These are phyloP conservation scores for Cordilura impudica DNA, from an alignment of 2,888 invertebrate species.

Conservation along the genomic window DNA sequence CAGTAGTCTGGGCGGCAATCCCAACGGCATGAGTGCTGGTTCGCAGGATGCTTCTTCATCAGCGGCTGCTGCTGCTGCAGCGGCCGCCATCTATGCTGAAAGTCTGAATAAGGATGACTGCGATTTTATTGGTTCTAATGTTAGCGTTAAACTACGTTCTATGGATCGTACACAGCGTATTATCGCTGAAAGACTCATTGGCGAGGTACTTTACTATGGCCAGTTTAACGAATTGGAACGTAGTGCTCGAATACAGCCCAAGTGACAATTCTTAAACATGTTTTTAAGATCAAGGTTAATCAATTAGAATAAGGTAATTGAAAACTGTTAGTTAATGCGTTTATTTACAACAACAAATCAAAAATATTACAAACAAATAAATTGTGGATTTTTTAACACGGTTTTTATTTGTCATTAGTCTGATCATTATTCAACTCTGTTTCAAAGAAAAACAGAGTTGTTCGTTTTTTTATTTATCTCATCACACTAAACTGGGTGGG, in stretches of 20 bases:
- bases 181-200: constrained; percentile 76
- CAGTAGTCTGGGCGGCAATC: constrained; percentile 46
- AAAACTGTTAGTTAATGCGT: too few relatives aligned
- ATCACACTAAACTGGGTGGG: too few relatives aligned
- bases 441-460: background rate
- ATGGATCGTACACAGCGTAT: constrained; percentile 77
- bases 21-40: constrained; percentile 66
- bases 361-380: background rate
- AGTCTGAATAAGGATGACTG: constrained; percentile 73
- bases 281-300: constrained; percentile 53
- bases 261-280: constrained; percentile 70
- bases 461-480: too few relatives aligned
- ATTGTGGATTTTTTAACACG: background rate
- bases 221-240: constrained; percentile 76
- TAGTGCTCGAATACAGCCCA: constrained; percentile 74
- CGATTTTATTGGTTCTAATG: constrained; percentile 76
- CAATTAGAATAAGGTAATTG: constrained; percentile 30
- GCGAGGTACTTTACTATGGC: constrained; percentile 76
- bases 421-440: background rate
- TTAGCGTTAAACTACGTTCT: constrained; percentile 73
- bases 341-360: background rate
- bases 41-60: constrained; percentile 69
- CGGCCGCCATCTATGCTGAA: constrained; percentile 72
- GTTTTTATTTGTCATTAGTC: background rate
- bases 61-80: constrained; percentile 69